Percentiles rank a stretch among this genome's conserved stretches.
Conservation (phyloP, 2,113 vertebrate genomes). For the Sturnus vulgaris region DNA sequence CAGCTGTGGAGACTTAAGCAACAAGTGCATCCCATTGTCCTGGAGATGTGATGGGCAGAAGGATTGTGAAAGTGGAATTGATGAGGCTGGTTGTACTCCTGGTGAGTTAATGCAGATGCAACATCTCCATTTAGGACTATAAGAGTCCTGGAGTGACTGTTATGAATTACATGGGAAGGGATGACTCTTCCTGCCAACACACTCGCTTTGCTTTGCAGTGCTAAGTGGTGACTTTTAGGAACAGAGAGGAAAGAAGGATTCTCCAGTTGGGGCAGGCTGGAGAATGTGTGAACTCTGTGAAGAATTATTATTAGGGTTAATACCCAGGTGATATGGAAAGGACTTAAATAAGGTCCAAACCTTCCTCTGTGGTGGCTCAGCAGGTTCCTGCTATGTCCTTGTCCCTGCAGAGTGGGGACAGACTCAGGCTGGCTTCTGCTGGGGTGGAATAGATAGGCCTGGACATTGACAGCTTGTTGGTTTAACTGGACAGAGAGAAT, state of each 20-base stretch:
- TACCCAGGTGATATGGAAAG: not conserved
- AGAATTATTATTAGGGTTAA: not conserved
- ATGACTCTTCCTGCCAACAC: not conserved
- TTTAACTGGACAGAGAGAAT: not conserved
- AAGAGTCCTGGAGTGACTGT: not conserved
- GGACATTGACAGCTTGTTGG: not conserved
- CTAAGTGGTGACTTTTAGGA: not conserved
- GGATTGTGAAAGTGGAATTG: constrained; percentile 90
- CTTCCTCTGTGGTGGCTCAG: not conserved
- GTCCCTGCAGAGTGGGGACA: not conserved
- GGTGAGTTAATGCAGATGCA: constrained; percentile 71
- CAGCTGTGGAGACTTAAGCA: constrained; percentile 86
- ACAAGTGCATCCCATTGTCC: constrained; percentile 89
- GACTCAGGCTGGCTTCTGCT: not conserved
- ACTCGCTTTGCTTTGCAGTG: not conserved
- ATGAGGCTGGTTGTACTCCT: constrained; percentile 89
- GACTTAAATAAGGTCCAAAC: not conserved
- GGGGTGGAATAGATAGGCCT: not conserved
- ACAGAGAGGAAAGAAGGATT: not conserved
- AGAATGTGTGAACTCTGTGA: not conserved
- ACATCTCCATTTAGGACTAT: not conserved
- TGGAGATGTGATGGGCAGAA: constrained; percentile 94
- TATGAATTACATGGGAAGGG: not conserved
- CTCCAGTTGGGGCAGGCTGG: not conserved
- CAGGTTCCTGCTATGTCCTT: not conserved